Evolutionary conservation across 2,797 vertebrate genomes (phyloP), one percentile per base, ranked within the genome.

Genomic region (Tachyglossus aculeatus): DNA sequence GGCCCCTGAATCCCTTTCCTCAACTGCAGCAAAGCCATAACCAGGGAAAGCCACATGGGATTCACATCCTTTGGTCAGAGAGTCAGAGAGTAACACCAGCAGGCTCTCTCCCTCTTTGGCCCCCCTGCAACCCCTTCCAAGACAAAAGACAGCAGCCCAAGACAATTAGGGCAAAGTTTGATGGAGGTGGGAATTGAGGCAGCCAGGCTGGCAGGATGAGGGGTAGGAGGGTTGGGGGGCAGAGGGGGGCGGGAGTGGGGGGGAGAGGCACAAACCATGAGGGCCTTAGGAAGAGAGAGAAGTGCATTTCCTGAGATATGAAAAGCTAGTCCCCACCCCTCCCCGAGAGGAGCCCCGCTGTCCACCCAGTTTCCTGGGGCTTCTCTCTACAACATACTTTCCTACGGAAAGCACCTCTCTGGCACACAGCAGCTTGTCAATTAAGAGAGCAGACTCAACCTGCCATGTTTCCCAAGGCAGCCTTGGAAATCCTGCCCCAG

Each of bases 391-490:
- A 73, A 76, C 41, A 74, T 61, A 74, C 47, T 83, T 87, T 82
- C 57, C 62, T 58, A 62, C 67, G 27, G 55, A 51, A 73, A 57
- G 43, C 70, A 80, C 55, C 80, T 85, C 79, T 78, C 41, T 59
- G 66, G 88, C 50, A 65, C 67, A 81, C 47, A 71, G 43, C 22
- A 67, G 29, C 39, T 44, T 53, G 64, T 64, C 59, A 67, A 67
- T 64, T 77, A 75, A 71, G 71, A 70, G 31, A 65, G 75, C 62
- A 75, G 68, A 27, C 66, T 67, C 57, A 75, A 62, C 51, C 71
- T 67, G 44, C 51, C 73, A 69, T 67, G 33, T 65, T 76, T 81
- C 86, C 82, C 69, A 83, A 71, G 73, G 60, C 71, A 72, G 45
- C 52, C 59, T 73, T 4, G 1, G 71, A 74, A 86, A 74, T 70